A percentile compares a stretch with the other conserved stretches of the same genome.
These are phyloP conservation scores for Aphelenchoides bicaudatus DNA, from an alignment of 2,888 invertebrate species.

Conservation along the genomic window DNA sequence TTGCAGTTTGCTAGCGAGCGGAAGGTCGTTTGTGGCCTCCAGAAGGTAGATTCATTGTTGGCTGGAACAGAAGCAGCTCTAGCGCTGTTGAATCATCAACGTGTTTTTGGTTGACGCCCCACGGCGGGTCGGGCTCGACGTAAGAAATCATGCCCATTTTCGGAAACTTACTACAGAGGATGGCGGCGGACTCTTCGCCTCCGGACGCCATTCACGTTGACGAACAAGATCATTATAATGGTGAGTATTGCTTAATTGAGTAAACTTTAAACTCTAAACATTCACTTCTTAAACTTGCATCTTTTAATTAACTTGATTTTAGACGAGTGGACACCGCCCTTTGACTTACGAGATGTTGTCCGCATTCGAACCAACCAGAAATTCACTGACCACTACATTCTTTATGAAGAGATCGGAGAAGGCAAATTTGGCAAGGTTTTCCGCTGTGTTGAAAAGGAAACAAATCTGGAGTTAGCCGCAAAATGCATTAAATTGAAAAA, in stretches of 20 bases:
- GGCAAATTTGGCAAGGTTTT: conserved; percentile 66
- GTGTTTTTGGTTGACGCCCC: conserved; percentile 4
- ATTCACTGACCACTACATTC: conserved; percentile 49
- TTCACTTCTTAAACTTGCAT: neutral
- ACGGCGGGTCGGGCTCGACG: no score
- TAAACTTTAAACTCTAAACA: neutral
- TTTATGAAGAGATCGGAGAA: conserved; percentile 51
- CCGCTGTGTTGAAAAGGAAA: conserved; percentile 68
- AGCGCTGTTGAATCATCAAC: neutral
- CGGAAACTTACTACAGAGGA: no score
- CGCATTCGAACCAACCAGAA: conserved; percentile 50
- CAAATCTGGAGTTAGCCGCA: conserved; percentile 73
- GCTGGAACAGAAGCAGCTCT: conserved; percentile 5
- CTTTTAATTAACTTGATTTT: conserved; percentile 24
- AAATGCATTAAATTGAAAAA: conserved; percentile 70
- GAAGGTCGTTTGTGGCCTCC: no score
- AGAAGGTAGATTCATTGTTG: no score
- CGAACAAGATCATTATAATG: conserved; percentile 37
- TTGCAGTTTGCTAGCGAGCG: no score
- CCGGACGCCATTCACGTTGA: conserved; percentile 35
- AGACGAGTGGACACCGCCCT: conserved; percentile 55
- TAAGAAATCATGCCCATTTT: no score
- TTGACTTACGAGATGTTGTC: conserved; percentile 48
- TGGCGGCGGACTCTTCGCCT: conserved; percentile 29
- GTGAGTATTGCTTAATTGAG: conserved; percentile 19